A percentile compares a stretch with the other conserved stretches of the same genome.
Evolutionary conservation across 2,113 vertebrate genomes (phyloP).

Genomic region (Falco punctatus): DNA sequence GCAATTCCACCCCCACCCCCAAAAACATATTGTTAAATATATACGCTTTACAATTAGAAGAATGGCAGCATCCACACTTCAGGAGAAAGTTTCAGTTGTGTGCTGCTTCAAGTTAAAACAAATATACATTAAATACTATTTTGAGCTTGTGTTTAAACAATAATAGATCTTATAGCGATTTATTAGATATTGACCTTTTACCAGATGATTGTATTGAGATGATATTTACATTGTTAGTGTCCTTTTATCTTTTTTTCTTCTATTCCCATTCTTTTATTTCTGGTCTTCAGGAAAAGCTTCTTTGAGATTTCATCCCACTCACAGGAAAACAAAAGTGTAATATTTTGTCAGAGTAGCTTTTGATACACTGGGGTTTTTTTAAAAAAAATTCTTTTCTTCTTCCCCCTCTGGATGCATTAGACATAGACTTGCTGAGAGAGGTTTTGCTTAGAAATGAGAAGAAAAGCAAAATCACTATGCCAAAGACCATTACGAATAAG

Average conservation of each 20-base stretch:
- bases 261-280: not conserved
- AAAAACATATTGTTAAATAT: not conserved
- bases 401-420: not conserved
- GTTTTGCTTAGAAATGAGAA: not conserved
- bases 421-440: not conserved
- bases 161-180: not conserved
- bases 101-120: not conserved
- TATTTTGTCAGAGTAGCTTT: not conserved
- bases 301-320: not conserved
- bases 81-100: not conserved
- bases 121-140: not conserved
- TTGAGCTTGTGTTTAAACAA: not conserved
- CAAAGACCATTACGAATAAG: not conserved
- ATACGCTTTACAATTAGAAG: not conserved
- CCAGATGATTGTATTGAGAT: not conserved
- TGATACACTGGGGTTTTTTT: not conserved
- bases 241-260: not conserved
- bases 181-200: not conserved
- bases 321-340: not conserved
- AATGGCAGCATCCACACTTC: not conserved
- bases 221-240: not conserved
- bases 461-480: not conserved
- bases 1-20: not conserved
- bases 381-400: not conserved
- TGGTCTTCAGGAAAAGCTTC: not conserved